Evolutionary conservation across 1,140 invertebrate genomes (phyloP), one percentile per base, ranked within the genome.

Genomic region (Ditylenchus dipsaci): DNA sequence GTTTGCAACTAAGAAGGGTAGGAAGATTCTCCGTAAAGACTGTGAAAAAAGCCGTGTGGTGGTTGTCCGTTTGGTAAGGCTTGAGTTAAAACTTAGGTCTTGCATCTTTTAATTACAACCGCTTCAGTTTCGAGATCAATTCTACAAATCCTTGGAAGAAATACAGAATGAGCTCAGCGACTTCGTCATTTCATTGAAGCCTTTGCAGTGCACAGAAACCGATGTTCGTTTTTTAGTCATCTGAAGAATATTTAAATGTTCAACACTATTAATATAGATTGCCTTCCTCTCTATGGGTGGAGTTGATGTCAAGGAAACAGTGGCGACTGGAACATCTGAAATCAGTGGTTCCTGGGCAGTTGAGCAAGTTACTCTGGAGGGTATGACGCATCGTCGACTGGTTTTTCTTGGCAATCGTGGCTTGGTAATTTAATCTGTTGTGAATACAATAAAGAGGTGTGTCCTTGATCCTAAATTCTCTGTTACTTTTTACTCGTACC

Each of bases 261-360:
- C 23, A 3, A 38, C 3, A 3, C 3, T 38, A 11, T 53, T 53
- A 11, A 26, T 53, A n/a, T 56, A 80, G 78, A 81, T 81, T 29
- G 64, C 76, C 27, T 77, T 72, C 45, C 58, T 78, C 13, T 80
- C 77, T 1, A 19, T 78, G 15, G 77, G 77, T 8, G 47, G 49
- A 21, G 59, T 79, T 1, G 78, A 78, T 56, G 70, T 69, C 1
- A 76, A 58, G 19, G 58, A 69, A 57, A 57, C 56, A 3, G 47
- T 78, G 57, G 70, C 73, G 15, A 58, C 43, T n/a, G 78, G 78
- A 13, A 45, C 23, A 27, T 79, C 77, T 11, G 57, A 63, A 38
- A 68, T 79, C 38, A 79, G 78, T 49, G 78, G 78, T 1, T 30
- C 64, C n/a, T 79, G 78, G 78, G 70, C 67, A 23, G 78, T 79